Evolutionary conservation across 2,888 invertebrate species (phyloP).

Genomic region (Siphlonurus alternatus): DNA sequence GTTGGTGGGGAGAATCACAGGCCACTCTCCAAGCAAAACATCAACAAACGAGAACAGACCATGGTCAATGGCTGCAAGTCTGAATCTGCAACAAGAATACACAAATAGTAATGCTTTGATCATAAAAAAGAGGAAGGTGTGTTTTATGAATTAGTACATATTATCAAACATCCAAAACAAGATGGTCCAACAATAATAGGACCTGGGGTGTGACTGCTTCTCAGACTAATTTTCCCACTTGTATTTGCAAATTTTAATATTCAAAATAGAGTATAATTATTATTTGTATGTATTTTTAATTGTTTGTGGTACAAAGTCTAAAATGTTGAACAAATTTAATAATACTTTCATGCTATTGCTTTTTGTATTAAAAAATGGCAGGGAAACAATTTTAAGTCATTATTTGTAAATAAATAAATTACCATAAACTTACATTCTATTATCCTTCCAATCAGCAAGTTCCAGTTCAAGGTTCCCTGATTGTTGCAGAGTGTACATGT

Average conservation of each 20-base stretch:
- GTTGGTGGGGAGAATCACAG: conserved; percentile 68
- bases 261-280: no score
- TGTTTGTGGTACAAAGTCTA: no score
- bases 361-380: neutral
- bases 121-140: neutral
- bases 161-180: no score
- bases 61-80: conserved; percentile 74
- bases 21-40: conserved; percentile 58
- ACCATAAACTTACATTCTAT: conserved; percentile 46
- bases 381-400: neutral
- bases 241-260: no score
- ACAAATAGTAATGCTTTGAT: neutral
- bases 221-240: no score
- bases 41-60: conserved; percentile 76
- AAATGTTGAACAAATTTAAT: no score
- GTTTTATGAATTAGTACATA: neutral
- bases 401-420: conserved; percentile 12
- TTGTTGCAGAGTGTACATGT: conserved; percentile 51
- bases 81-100: conserved; percentile 37
- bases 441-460: conserved; percentile 84
- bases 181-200: no score
- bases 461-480: conserved; percentile 74
- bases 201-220: no score
- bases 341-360: no score
- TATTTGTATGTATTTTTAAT: no score